Conservation (phyloP, 2,888 invertebrate species). For the Tetramorium bicarinatum region DNA sequence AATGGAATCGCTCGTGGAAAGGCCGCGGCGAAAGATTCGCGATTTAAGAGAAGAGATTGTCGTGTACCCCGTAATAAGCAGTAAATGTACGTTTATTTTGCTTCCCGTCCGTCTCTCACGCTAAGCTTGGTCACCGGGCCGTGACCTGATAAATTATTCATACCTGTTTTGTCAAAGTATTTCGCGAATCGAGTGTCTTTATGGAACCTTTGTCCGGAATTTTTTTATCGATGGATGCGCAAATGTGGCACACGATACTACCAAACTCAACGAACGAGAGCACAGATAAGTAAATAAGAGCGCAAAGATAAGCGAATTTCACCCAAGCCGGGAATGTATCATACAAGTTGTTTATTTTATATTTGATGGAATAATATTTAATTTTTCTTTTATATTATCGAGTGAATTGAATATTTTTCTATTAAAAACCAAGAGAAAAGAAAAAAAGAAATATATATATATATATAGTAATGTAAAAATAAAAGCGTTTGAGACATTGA, state of each 20-base stretch:
- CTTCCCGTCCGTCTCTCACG: conserved; percentile 34
- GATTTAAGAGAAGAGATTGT: conserved; percentile 69
- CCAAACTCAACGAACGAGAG: conserved; percentile 2
- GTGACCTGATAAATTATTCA: conserved; percentile 74
- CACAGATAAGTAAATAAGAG: conserved; percentile 4
- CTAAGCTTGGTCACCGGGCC: conserved; percentile 37
- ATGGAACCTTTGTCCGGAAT: neutral
- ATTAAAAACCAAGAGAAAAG: neutral
- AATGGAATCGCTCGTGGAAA: conserved; percentile 64
- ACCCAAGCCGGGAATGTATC: neutral
- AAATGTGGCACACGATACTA: neutral
- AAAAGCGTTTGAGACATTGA: neutral
- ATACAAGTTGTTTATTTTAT: conserved; percentile 15
- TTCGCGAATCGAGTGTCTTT: conserved; percentile 33
- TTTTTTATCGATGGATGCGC: neutral
- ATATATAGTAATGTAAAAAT: neutral
- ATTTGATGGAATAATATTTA: conserved; percentile 36
- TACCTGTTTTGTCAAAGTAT: conserved; percentile 56
- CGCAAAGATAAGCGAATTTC: neutral
- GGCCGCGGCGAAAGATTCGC: conserved; percentile 62
- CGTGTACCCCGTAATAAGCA: conserved; percentile 66
- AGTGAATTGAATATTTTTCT: conserved; percentile 16
- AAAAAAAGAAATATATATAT: neutral
- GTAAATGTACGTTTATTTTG: conserved; percentile 48
- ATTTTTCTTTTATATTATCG: neutral